Base-by-base conservation (phyloP, 1,140 invertebrate genomes). In the Archivesica marissinica region DNA sequence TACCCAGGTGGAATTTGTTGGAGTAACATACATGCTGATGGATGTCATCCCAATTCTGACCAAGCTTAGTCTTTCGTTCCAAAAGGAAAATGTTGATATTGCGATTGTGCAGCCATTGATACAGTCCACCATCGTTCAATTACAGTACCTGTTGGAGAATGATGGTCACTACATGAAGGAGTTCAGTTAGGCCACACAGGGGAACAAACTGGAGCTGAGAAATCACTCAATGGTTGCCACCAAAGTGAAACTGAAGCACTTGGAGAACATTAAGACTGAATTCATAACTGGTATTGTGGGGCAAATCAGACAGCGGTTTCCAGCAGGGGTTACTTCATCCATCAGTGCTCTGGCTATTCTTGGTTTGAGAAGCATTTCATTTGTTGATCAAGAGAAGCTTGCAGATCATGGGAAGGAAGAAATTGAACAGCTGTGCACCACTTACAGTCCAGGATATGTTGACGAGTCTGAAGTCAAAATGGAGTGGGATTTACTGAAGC, bases 351-450 rank as follows among this genome's bases (percentile, higher is more conserved):
- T 72, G 2, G 30, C 68, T 41, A 25, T 41, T 4, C 33, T 72
- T 30, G 30, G 33, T 2, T 17, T 72, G 30, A 72, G 39, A 44
- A 41, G 68, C 17, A 39, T 72, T 2, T 72, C 68, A 39, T 72
- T 72, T 72, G 68, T 72, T 6, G n/a, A n/a, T n/a, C n/a, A n/a
- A n/a, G 68, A 72, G n/a, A 72, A 72, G 17, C 15, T 72, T 13
- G 3, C 35, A 13, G 38, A 28, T 76, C 74, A 76, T 76, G 74
- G 74, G 7, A 76, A 33, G 20, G 74, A 52, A 33, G 74, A 76
- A 52, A 76, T 54, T 54, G 2, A 54, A 28, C 7, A 11, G 23
- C 23, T 52, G 20, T 76, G 74, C 56, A 50, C 52, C 17, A 76
- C 7, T 4, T 76, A 76, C 35, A 50, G 44, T 11, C 20, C 6